A percentile compares a stretch with the other conserved stretches of the same genome.
Evolutionary conservation across 1,140 invertebrate genomes (phyloP).

Genomic region (Lysiphlebus fabarum): DNA sequence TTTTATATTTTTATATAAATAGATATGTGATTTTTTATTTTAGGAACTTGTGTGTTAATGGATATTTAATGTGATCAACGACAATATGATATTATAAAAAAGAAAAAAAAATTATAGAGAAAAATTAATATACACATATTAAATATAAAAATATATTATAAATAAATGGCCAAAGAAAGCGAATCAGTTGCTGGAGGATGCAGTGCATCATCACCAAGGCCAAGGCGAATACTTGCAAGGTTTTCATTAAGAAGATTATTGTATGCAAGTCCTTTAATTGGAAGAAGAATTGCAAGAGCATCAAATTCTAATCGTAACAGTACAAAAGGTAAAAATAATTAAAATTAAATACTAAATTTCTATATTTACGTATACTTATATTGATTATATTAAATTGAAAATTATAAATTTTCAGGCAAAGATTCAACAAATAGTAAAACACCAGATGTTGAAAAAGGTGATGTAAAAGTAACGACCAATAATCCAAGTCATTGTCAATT

Average conservation of each 20-base stretch:
- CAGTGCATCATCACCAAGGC: conserved; percentile 39
- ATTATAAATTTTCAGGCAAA: conserved; percentile 36
- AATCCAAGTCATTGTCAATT: conserved; percentile 46
- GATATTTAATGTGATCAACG: too few relatives aligned
- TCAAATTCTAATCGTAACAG: conserved; percentile 36
- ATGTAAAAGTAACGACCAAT: conserved; percentile 44
- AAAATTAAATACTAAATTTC: neutral
- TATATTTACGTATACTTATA: conserved; percentile 12
- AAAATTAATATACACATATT: too few relatives aligned
- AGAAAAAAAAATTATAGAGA: too few relatives aligned
- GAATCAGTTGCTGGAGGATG: conserved; percentile 42
- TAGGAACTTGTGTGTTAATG: too few relatives aligned
- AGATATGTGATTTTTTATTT: too few relatives aligned
- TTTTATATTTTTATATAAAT: too few relatives aligned
- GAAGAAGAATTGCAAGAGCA: conserved; percentile 47
- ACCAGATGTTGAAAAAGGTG: conserved; percentile 49
- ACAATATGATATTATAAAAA: too few relatives aligned
- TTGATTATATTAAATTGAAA: conserved; percentile 18
- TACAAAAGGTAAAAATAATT: conserved; percentile 36
- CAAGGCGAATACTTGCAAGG: conserved; percentile 47
- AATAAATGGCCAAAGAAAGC: conserved; percentile 49
- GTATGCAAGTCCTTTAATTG: conserved; percentile 56
- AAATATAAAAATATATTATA: conserved; percentile 15
- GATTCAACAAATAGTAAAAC: conserved; percentile 36
- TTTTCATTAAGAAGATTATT: conserved; percentile 56